Evolutionary conservation across 2,113 vertebrate genomes (phyloP).

Genomic region (Gopherus evgoodei): DNA sequence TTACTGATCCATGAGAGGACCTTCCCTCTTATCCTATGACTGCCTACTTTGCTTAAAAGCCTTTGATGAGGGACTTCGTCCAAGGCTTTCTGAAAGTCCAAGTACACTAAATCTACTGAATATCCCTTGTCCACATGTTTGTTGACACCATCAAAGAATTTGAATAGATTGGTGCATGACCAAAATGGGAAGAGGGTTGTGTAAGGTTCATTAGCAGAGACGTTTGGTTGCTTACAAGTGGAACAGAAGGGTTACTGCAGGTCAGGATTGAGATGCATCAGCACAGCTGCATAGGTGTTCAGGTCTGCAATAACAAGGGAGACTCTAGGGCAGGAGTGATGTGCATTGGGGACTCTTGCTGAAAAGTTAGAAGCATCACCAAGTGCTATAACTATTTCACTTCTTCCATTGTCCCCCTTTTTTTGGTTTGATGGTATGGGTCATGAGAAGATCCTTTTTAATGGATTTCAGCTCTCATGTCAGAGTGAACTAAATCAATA

Average conservation of each 20-base stretch:
- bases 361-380: not conserved
- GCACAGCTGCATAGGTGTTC: accelerated
- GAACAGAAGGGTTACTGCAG: not conserved
- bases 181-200: accelerated
- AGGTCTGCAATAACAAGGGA: not conserved
- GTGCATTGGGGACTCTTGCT: not conserved
- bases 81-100: not conserved
- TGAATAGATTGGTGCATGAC: not conserved
- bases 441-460: conserved; percentile 26
- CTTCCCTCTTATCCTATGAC: not conserved
- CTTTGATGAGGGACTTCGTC: not conserved
- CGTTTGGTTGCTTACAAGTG: accelerated
- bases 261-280: not conserved
- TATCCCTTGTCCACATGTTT: not conserved
- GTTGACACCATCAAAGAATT: not conserved
- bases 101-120: not conserved
- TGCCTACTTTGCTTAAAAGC: not conserved
- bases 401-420: not conserved
- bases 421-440: not conserved
- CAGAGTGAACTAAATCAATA: conserved; percentile 76
- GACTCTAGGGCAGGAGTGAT: not conserved
- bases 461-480: conserved; percentile 71
- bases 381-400: not conserved
- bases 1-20: not conserved
- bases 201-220: too few relatives aligned